Evolutionary conservation across 2,113 vertebrate genomes (phyloP).

Genomic region (Phaethornis superciliosus): DNA sequence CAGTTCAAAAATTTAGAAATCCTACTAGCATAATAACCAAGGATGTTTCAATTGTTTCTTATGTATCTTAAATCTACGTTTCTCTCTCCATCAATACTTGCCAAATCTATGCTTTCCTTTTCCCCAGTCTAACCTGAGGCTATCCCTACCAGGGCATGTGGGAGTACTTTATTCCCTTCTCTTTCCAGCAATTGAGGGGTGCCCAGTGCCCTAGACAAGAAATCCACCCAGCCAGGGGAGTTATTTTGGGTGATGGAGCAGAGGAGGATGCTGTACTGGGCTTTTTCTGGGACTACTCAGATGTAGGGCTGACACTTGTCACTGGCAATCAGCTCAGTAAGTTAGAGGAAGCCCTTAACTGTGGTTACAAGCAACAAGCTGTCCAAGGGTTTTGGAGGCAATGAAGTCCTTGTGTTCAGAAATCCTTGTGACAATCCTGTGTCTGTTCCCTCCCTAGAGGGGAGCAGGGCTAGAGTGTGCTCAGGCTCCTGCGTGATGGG

Average conservation of each 20-base stretch:
- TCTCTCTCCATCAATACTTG: background rate
- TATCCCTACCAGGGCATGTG: no score
- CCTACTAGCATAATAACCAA: background rate
- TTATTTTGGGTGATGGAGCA: background rate
- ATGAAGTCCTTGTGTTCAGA: rapidly evolving
- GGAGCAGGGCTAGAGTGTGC: background rate
- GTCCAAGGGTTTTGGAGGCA: background rate
- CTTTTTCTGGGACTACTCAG: background rate
- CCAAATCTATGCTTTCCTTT: background rate
- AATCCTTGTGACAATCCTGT: background rate
- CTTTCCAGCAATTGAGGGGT: rapidly evolving
- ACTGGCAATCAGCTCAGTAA: background rate
- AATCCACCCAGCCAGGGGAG: background rate
- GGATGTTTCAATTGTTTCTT: background rate
- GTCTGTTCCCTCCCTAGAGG: background rate
- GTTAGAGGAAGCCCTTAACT: background rate
- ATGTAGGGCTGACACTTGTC: background rate
- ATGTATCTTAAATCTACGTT: background rate
- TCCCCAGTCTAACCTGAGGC: background rate
- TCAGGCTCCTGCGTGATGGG: background rate
- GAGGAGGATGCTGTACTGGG: rapidly evolving
- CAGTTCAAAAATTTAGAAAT: background rate
- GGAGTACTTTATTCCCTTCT: background rate
- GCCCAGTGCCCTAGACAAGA: no score
- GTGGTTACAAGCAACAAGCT: background rate